These are phyloP conservation scores for Acrocephalus arundinaceus DNA, from an alignment of 2,113 vertebrate species.

Conservation along the genomic window DNA sequence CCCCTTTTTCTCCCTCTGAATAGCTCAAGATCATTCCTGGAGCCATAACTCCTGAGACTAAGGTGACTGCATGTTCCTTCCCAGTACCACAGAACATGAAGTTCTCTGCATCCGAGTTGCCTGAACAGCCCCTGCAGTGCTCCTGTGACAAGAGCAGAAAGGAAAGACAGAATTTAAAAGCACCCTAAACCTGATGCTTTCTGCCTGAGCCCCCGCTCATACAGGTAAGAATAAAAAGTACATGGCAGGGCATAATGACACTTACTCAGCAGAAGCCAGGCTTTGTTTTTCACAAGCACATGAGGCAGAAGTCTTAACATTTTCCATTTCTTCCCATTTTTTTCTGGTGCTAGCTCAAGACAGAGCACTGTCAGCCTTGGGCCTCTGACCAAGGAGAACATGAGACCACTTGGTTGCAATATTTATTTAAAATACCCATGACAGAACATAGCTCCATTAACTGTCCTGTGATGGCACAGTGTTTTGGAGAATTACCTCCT, in stretches of 20 bases:
- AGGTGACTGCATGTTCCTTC: neutral
- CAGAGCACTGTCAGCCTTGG: neutral
- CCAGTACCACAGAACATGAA: neutral
- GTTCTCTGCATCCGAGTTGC: fast-evolving
- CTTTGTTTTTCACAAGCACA: neutral
- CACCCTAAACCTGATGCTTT: neutral
- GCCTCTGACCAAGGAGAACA: neutral
- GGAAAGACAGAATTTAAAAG: neutral
- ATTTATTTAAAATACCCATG: neutral
- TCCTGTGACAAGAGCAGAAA: neutral
- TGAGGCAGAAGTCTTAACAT: neutral
- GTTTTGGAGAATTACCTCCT: neutral
- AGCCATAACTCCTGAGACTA: neutral
- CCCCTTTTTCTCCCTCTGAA: neutral
- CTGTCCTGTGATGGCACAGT: neutral
- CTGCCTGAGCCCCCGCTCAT: neutral
- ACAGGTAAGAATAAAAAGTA: neutral
- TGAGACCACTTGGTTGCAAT: neutral
- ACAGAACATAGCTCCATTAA: too few species aligned
- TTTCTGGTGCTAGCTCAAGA: neutral
- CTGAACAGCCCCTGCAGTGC: neutral
- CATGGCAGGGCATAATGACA: neutral
- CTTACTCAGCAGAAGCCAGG: neutral
- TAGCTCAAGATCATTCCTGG: neutral
- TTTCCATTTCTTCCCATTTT: neutral